Conservation (phyloP, 1,140 invertebrate species). For the Zaprionus nigranus region DNA sequence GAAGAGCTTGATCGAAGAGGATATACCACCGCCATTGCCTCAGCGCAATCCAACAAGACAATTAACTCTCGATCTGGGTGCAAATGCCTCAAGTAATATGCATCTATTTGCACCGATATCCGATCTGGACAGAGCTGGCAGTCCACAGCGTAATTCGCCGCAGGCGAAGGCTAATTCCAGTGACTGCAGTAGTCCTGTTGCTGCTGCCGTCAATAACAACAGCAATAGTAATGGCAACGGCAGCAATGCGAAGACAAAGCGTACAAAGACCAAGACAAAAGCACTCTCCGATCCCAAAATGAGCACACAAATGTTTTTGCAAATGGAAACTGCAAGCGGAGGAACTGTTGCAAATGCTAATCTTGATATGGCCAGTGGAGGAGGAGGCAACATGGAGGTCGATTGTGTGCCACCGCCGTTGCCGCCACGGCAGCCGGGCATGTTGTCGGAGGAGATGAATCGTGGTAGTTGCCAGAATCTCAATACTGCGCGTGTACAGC, state of each 20-base stretch:
- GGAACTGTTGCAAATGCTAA: constrained; percentile 10
- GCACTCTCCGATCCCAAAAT: constrained; percentile 84
- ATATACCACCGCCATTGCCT: constrained; percentile 85
- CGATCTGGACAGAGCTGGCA: constrained; percentile 73
- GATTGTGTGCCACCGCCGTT: constrained; percentile 80
- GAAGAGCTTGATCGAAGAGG: constrained; percentile 84
- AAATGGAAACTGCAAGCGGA: constrained; percentile 76
- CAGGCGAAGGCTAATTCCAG: not conserved
- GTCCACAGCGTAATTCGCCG: constrained; percentile 66
- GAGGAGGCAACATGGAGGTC: constrained; percentile 39
- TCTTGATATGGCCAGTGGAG: constrained; percentile 12
- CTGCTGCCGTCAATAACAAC: constrained; percentile 9
- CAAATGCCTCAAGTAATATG: constrained; percentile 46
- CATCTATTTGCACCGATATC: constrained; percentile 71
- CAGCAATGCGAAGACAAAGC: constrained; percentile 65
- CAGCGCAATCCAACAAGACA: constrained; percentile 83
- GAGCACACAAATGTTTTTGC: constrained; percentile 84
- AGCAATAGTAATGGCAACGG: constrained; percentile 40
- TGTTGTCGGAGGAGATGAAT: constrained; percentile 74
- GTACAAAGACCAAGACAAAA: constrained; percentile 80
- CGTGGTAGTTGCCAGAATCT: constrained; percentile 77
- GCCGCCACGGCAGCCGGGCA: constrained; percentile 77
- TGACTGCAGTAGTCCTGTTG: constrained; percentile 11
- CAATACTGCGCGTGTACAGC: constrained; percentile 55
- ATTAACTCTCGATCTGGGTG: constrained; percentile 52